These are phyloP conservation scores for Pantelozetes paolii DNA, from an alignment of 2,888 invertebrate genomes.

Conservation along the genomic window DNA sequence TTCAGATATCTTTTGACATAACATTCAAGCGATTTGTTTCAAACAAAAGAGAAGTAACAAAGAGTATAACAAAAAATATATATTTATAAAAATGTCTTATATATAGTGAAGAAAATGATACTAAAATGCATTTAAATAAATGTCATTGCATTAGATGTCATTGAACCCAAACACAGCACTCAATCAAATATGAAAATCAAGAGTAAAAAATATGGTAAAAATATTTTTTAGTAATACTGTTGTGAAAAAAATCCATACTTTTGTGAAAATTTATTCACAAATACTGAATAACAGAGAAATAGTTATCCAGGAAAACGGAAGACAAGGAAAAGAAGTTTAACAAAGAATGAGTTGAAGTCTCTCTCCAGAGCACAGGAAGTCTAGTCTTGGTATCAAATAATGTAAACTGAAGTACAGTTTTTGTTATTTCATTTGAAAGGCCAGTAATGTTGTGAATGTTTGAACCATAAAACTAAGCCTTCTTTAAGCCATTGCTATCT, in stretches of 20 bases:
- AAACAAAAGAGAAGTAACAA: neutral
- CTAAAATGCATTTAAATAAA: neutral
- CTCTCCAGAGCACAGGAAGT: neutral
- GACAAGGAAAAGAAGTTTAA: neutral
- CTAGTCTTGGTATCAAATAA: neutral
- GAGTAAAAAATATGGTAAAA: neutral
- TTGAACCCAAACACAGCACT: neutral
- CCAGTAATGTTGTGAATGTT: neutral
- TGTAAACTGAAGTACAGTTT: constrained; percentile 10
- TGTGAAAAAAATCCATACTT: neutral
- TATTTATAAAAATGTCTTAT: neutral
- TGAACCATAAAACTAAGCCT: neutral
- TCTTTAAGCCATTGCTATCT: constrained; percentile 4
- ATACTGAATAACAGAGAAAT: neutral
- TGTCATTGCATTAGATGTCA: too few relatives aligned
- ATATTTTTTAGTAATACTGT: neutral
- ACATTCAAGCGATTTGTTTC: neutral
- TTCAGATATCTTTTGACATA: neutral
- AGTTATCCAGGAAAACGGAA: neutral
- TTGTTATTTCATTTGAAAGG: neutral
- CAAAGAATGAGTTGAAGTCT: neutral
- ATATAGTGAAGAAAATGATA: neutral
- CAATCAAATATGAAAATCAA: neutral
- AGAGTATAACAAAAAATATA: neutral
- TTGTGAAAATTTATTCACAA: neutral